Percentiles rank a stretch among this genome's conserved stretches.
These are phyloP conservation scores for Falcaria lacertinaria DNA, from an alignment of 2,888 invertebrate species.

Conservation along the genomic window DNA sequence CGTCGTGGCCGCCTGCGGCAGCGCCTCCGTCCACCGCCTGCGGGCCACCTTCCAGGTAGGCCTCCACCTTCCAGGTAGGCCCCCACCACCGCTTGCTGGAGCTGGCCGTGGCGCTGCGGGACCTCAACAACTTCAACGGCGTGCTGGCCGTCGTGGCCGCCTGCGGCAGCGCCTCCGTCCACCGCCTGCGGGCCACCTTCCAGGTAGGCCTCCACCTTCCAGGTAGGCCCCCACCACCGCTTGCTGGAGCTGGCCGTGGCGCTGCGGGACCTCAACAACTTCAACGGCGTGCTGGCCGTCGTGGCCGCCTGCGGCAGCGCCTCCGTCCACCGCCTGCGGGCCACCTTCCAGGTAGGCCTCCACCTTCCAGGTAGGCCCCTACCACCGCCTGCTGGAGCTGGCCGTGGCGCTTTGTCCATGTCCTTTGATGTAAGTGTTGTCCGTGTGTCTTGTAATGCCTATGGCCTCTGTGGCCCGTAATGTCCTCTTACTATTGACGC, in stretches of 20 bases:
- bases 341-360: constrained; percentile 83
- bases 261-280: constrained; percentile 97
- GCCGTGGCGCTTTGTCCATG: too few species aligned
- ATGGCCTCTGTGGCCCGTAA: too few species aligned
- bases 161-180: constrained; percentile 79
- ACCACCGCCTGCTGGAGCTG: too few species aligned
- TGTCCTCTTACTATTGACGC: too few species aligned
- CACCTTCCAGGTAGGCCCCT: too few species aligned
- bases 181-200: constrained; percentile 49
- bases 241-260: constrained; percentile 96
- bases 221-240: constrained; percentile 67
- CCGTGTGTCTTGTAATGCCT: too few species aligned
- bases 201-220: too few species aligned
- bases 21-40: constrained; percentile 56
- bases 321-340: constrained; percentile 11
- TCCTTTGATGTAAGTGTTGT: too few species aligned
- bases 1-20: constrained; percentile 83
- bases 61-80: too few species aligned
- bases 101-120: constrained; percentile 94
- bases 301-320: constrained; percentile 83
- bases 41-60: constrained; percentile 80
- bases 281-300: constrained; percentile 97
- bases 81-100: constrained; percentile 95
- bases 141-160: constrained; percentile 89
- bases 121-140: constrained; percentile 99